Evolutionary conservation across 1,140 invertebrate genomes (phyloP).

Genomic region (Bombus pascuorum): DNA sequence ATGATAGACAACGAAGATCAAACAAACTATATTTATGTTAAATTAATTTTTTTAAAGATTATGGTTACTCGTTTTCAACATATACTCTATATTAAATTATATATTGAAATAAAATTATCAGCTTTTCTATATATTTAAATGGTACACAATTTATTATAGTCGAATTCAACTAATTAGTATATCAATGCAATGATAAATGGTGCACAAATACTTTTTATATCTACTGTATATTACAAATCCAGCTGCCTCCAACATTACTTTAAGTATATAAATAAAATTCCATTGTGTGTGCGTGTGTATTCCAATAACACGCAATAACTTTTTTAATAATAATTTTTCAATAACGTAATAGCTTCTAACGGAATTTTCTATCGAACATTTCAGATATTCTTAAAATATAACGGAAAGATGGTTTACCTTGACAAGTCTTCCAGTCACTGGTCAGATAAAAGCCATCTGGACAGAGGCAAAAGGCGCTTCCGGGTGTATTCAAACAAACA

Average conservation of each 20-base stretch:
- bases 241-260: too few relatives aligned
- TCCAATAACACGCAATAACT: background rate
- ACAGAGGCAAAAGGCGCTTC: conserved; percentile 85
- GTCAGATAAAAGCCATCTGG: conserved; percentile 83
- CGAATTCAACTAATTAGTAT: too few relatives aligned
- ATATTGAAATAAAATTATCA: too few relatives aligned
- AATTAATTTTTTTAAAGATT: background rate
- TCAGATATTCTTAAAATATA: background rate
- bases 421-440: conserved; percentile 82
- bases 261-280: too few relatives aligned
- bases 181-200: too few relatives aligned
- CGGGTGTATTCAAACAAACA: conserved; percentile 85
- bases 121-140: too few relatives aligned
- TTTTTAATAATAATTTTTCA: background rate
- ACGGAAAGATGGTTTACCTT: conserved; percentile 71
- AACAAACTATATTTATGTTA: too few relatives aligned
- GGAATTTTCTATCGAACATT: background rate
- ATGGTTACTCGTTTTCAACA: background rate
- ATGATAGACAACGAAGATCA: background rate
- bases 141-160: too few relatives aligned
- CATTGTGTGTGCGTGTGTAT: too few relatives aligned
- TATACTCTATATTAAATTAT: too few relatives aligned
- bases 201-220: too few relatives aligned
- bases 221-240: too few relatives aligned
- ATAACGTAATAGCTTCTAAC: background rate